Evolutionary conservation across 1,140 invertebrate species (phyloP).

Genomic region (Adoxophyes honmai): DNA sequence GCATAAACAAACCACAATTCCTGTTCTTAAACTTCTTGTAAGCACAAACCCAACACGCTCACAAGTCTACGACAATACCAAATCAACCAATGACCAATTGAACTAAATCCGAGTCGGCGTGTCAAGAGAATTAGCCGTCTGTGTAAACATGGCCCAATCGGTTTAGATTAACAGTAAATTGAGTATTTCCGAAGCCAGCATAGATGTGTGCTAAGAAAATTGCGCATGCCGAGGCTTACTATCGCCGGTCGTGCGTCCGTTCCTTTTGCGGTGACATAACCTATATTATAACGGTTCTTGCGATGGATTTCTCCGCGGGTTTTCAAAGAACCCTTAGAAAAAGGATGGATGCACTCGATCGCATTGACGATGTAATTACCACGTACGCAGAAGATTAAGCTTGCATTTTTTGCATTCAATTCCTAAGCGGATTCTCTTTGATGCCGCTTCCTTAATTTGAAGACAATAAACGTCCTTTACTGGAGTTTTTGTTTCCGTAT

Average conservation of each 20-base stretch:
- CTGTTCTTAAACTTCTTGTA: too few species aligned
- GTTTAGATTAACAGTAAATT: conserved; percentile 30
- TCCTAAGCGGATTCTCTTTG: not conserved
- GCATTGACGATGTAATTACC: conserved; percentile 22
- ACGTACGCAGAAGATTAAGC: not conserved
- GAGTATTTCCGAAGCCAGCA: conserved; percentile 24
- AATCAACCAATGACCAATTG: too few species aligned
- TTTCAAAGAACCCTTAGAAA: conserved; percentile 23
- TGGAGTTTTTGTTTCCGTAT: conserved; percentile 7
- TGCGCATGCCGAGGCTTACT: conserved; percentile 10
- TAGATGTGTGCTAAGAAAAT: conserved; percentile 23
- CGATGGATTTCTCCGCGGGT: conserved; percentile 32
- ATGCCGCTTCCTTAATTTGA: conserved; percentile 2
- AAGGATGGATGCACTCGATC: conserved; percentile 8
- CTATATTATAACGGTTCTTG: conserved; percentile 37
- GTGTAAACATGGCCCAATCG: not conserved
- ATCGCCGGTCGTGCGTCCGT: conserved; percentile 30
- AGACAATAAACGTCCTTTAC: conserved; percentile 1
- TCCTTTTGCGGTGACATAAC: conserved; percentile 44
- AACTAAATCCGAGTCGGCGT: not conserved
- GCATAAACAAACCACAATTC: too few species aligned
- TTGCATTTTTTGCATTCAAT: too few species aligned
- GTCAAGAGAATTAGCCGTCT: conserved; percentile 8
- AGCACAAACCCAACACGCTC: too few species aligned
- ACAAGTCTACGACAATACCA: too few species aligned